Base-by-base conservation (phyloP, 2,797 vertebrate genomes). In the Heteromormyrus szaboi region DNA sequence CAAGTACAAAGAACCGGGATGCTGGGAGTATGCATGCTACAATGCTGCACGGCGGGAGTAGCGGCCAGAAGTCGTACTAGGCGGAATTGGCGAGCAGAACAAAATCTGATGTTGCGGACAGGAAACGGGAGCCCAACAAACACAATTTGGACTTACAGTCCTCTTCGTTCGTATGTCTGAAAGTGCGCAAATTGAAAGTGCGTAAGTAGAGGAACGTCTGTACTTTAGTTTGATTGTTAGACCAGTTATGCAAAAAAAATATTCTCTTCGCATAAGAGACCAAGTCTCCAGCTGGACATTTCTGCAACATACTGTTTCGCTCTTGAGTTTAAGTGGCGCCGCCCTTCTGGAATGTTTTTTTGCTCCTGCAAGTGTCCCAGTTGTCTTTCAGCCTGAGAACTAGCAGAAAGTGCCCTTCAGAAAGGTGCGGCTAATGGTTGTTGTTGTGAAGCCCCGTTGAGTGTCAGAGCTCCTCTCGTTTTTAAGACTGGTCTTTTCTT, bases 401-500 rank as follows among this genome's bases (percentile, higher is more conserved):
- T 17, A 14, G 19, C 25, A 6, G 84, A 54, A 22, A 29, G 12
- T 8, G 14, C 50, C 84, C 84, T 33, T 56, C 6, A 37, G 51
- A 56, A 59, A 37, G 6, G 90, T 89, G 89, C 5, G 89, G 41
- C 2, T 93, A 92, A 93, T 91, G 90, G 92, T 90, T 90, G 90
- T 91, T 91, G 89, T 92, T 90, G 33, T 88, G 88, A 84, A 84
- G 50, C 88, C 62, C 87, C 56, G 88, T 88, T 91, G 12, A 87
- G 86, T 87, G 87, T 41, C 29, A 11, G 51, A 46, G 33, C 9
- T 76, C 17, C 25, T 46, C 91, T 93, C 93, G 44, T 95, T 97
- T 98, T 98, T 99, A 99, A 99, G 97, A 99, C 97, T 98, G 96
- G 94, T 97, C 96, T 97, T 99, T 98, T 97, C 97, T 99, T 99